Base-by-base conservation (phyloP, 2,888 invertebrate species). In the Aporophyla lueneburgensis region DNA sequence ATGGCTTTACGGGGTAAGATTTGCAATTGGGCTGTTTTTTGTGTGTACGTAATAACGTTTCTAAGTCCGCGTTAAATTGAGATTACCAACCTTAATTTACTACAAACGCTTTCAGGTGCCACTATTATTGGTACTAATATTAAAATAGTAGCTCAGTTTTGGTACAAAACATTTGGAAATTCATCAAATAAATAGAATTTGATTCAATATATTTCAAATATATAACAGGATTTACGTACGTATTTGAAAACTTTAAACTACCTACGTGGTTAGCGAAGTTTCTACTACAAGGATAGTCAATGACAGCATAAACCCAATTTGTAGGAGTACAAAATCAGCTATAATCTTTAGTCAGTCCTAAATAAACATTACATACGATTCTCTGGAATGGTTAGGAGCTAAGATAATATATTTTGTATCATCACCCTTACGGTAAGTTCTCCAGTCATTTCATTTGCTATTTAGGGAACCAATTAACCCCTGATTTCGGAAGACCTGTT, bases 401-500 rank as follows among this genome's bases (percentile, higher is more conserved):
- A 78, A 71, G 53, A 71, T 58, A 77, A 69, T 63, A 77, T 33
- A n/a, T 77, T 77, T 58, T 71, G 78, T 21, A 21, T 46, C 71
- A 71, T 78, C 33, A 33, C 71, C 67, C 53, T 65, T 46, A 78
- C 77, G 9, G 16, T n/a, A 53, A 21, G 10, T 19, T 63, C 21
- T 14, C 19, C 7, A 27, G 53, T 51, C 54, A 54, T 58, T 33
- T 27, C 14, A 9, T 40, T 21, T 46, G 10, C 46, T 33, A 33
- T 72, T 46, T 59, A 27, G 12, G 27, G 16, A 46, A 27, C 14
- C 21, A 69, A 46, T 69, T 58, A 69, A 27, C 14, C 14, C 3
- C 9, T 58, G 14, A 43, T 27, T 27, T 58, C 24, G 9, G 14
- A 58, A 69, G 43, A 27, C 3, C 14, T 43, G 3, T 21, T 43